Conservation (phyloP, 2,888 invertebrate genomes). For the Dioctria rufipes region DNA sequence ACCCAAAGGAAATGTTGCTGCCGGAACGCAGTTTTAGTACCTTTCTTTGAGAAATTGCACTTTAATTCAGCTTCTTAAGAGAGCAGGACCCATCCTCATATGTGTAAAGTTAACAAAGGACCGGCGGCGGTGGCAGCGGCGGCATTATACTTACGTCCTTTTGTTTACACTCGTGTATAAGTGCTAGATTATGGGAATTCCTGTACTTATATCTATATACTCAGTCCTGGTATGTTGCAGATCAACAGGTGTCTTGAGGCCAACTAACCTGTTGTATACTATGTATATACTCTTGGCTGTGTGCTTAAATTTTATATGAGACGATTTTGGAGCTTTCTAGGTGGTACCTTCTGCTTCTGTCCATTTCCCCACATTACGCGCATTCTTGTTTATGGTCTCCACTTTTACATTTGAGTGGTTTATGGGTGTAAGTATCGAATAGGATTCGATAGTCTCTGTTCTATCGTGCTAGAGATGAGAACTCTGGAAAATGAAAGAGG, state of each 20-base stretch:
- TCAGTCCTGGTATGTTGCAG: conserved; percentile 26
- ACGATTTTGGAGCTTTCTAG: conserved; percentile 44
- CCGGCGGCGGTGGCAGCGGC: not conserved
- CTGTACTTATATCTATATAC: no score
- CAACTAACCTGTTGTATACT: no score
- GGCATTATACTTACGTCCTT: not conserved
- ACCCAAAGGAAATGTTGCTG: not conserved
- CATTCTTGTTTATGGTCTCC: not conserved
- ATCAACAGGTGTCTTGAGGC: conserved; percentile 40
- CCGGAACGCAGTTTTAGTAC: not conserved
- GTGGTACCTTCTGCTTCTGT: conserved; percentile 25
- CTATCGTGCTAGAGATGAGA: not conserved
- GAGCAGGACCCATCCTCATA: not conserved
- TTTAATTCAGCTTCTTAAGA: conserved; percentile 8
- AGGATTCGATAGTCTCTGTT: not conserved
- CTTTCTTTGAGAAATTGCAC: conserved; percentile 30
- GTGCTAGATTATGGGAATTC: not conserved
- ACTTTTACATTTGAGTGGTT: not conserved
- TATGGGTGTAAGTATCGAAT: not conserved
- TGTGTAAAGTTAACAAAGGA: conserved; percentile 11
- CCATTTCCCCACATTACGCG: conserved; percentile 23
- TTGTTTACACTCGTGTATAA: conserved; percentile 17
- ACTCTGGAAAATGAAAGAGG: no score
- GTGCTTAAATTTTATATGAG: conserved; percentile 43
- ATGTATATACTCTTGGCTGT: conserved; percentile 39